A percentile compares a stretch with the other conserved stretches of the same genome.
Conservation (phyloP, 1,140 invertebrate species). For the Macrobrachium nipponense region DNA sequence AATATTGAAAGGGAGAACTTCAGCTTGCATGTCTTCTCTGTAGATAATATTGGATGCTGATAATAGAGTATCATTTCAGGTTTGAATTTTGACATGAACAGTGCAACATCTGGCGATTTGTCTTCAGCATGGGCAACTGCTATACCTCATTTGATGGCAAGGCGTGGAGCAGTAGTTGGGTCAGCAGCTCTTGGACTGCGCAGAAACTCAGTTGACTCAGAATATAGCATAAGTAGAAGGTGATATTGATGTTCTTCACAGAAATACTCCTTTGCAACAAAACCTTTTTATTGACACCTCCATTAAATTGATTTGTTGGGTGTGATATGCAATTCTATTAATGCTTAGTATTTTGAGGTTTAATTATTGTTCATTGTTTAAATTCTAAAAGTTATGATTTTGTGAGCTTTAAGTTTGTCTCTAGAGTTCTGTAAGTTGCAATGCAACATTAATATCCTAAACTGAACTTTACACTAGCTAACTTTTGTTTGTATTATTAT, state of each 20-base stretch:
- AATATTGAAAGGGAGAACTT: too few relatives aligned
- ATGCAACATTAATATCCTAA: too few relatives aligned
- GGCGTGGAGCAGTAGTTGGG: conserved; percentile 78
- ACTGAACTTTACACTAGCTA: too few relatives aligned
- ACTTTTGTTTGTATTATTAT: too few relatives aligned
- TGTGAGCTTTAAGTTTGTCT: background rate
- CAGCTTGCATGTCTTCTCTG: too few relatives aligned
- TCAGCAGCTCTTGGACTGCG: conserved; percentile 73
- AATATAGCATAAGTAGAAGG: conserved; percentile 76
- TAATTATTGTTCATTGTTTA: background rate
- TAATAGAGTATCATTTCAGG: conserved; percentile 67
- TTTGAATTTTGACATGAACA: conserved; percentile 86
- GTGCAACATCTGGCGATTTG: conserved; percentile 75
- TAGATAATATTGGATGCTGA: too few relatives aligned
- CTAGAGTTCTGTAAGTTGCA: too few relatives aligned
- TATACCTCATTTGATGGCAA: conserved; percentile 84
- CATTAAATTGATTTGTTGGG: too few relatives aligned
- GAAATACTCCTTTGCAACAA: background rate
- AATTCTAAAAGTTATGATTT: background rate
- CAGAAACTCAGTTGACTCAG: conserved; percentile 78
- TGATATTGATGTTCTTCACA: conserved; percentile 41
- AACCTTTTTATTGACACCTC: conserved; percentile 24
- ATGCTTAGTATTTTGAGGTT: background rate
- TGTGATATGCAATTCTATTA: background rate
- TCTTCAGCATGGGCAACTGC: conserved; percentile 88